Evolutionary conservation across 2,888 invertebrate genomes (phyloP), one percentile per base, ranked within the genome.

Genomic region (Leptinotarsa rubiginosa): DNA sequence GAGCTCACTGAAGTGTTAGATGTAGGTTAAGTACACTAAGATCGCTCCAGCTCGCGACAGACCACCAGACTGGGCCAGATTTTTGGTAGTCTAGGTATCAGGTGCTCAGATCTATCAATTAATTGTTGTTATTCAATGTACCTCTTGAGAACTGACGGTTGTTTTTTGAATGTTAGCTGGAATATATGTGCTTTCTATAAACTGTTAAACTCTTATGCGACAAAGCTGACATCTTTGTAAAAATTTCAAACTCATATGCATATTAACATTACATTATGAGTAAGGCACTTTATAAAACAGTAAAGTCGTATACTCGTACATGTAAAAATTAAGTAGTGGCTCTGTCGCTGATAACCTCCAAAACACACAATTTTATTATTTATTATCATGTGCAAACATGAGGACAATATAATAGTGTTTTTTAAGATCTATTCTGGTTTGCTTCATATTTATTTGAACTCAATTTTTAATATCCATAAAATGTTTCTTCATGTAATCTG

Each of bases 31-130:
- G 76, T 80, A 79, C 77, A 69, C 73, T 78, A 75, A 16, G 80
- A 78, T 78, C 81, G 75, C 79, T 81, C 80, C 79, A 80, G 82
- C 81, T 80, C 72, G 78, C 79, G 78, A 77, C 76, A 76, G 82
- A 81, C 80, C 82, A 80, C 79, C 82, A 82, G 85, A 86, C 85
- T 85, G 85, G 83, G 86, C 86, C 86, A 85, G 82, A 81, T 78
- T 81, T 82, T 85, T 84, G 83, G 83, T 85, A 86, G 84, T 83
- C 82, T 84, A 84, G 82, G 81, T 84, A 85, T 86, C 86, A 85
- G 86, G 85, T 87, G 86, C 86, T 86, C 86, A 87, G 85, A 85
- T 84, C 86, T 87, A 84, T 87, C 85, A 86, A 84, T 86, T 86
- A 85, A 85, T 83, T 85, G 85, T 86, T 86, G 84, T 86, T 87